Evolutionary conservation across 2,113 vertebrate species (phyloP).

Genomic region (Cochlearius cochlearius): DNA sequence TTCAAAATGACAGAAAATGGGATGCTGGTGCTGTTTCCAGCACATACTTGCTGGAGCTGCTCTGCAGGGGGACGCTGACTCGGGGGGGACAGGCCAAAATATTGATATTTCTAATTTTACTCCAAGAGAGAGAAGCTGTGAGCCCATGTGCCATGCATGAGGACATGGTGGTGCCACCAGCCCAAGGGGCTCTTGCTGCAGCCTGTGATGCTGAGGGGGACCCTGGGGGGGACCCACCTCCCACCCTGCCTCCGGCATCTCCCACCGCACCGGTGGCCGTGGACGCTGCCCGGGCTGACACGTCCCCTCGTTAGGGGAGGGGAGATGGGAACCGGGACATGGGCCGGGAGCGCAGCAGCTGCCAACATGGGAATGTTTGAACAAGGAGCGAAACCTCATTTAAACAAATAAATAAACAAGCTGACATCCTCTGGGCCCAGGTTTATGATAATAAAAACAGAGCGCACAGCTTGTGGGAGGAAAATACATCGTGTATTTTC

Average conservation of each 20-base stretch:
- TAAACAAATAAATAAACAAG: conserved; percentile 71
- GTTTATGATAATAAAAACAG: conserved; percentile 74
- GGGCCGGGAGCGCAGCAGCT: conserved; percentile 11
- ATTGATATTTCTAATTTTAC: background rate
- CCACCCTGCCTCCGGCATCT: background rate
- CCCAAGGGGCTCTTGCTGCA: background rate
- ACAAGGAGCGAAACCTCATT: conserved; percentile 40
- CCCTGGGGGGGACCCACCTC: background rate
- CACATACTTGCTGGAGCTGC: background rate
- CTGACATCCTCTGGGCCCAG: conserved; percentile 67
- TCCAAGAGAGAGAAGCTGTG: background rate
- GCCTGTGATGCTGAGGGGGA: too few relatives aligned
- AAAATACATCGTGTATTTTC: conserved; percentile 73
- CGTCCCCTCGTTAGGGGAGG: background rate
- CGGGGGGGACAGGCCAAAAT: background rate
- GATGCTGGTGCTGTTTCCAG: accelerated
- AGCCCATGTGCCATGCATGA: accelerated
- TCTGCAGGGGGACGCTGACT: background rate
- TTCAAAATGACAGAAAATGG: background rate
- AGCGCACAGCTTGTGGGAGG: conserved; percentile 53
- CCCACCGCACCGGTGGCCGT: accelerated
- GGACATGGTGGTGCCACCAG: background rate
- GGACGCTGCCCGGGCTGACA: background rate
- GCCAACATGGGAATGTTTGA: conserved; percentile 48
- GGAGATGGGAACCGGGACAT: background rate